Base-by-base conservation (phyloP, 2,888 invertebrate species). In the Horisme vitalbata region DNA sequence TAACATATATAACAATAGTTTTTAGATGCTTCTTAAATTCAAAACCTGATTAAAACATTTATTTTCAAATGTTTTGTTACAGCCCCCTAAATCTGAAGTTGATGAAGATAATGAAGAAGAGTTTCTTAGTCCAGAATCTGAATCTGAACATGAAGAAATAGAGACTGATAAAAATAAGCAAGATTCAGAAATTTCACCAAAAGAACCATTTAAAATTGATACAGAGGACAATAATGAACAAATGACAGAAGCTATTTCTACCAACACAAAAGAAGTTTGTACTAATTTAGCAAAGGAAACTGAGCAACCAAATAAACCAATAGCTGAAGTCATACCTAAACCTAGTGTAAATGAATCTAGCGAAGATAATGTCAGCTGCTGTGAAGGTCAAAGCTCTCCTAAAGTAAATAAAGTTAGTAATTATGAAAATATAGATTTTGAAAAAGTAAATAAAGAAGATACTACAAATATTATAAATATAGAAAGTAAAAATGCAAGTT, bases 41-140 rank as follows among this genome's bases (percentile, higher is more conserved):
- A 15, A 4, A 18, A 5, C 4, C 1, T 18, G 6, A 6, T 18
- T 4, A 5, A 18, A 18, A 18, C 4, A 18, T 18, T 30, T 34
- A 4, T 3, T 26, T 12, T 33, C 23, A 30, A 21, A 34, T 9
- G 18, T 14, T 27, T 33, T 26, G 10, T 47, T 46, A 38, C 52
- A 71, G 63, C 44, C 61, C 63, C 67, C 57, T 30, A 78, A 78
- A 59, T 62, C 64, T 35, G 74, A 80, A 53, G 71, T 77, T 49
- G 80, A 83, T 41, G 91, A 90, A 36, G 90, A 81, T 59, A 88
- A 86, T 34, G 84, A 88, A 52, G 90, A 89, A 52, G 91, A 88
- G 66, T 89, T 88, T 59, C 63, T 88, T 51, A 88, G 87, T 59
- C 88, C 87, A 41, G 85, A 87, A 64, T 88, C 87, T 50, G 86